Percentiles rank a stretch among this genome's conserved stretches.
Evolutionary conservation across 2,888 invertebrate species (phyloP).

Genomic region (Malthinus flaveolus): DNA sequence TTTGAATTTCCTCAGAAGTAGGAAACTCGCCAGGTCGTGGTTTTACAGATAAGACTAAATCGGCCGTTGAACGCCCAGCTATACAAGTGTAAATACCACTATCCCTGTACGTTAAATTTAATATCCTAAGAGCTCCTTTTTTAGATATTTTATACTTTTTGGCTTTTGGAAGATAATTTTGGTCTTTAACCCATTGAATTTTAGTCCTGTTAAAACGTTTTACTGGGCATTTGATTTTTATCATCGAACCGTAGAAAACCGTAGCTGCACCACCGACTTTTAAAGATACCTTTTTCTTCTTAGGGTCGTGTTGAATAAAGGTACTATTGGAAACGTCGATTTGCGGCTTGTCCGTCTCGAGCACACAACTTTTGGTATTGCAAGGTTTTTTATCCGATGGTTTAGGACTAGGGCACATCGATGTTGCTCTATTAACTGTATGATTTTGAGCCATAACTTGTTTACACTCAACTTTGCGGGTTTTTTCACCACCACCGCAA

Average conservation of each 20-base stretch:
- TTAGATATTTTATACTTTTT: constrained; percentile 87
- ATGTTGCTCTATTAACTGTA: constrained; percentile 75
- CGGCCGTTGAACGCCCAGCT: constrained; percentile 80
- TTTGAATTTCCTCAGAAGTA: constrained; percentile 74
- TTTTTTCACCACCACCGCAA: constrained; percentile 92
- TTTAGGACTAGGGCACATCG: constrained; percentile 74
- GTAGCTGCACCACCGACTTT: constrained; percentile 90
- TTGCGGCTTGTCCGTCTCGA: constrained; percentile 71
- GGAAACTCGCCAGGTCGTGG: constrained; percentile 77
- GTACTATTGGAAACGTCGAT: constrained; percentile 80
- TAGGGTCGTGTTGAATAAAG: constrained; percentile 82
- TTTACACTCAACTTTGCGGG: constrained; percentile 83
- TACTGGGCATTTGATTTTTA: constrained; percentile 93
- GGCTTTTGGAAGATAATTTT: constrained; percentile 73
- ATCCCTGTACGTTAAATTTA: constrained; percentile 78
- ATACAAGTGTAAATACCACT: constrained; percentile 86
- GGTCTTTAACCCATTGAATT: constrained; percentile 89
- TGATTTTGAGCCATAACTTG: constrained; percentile 94
- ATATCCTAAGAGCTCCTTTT: constrained; percentile 87
- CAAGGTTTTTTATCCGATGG: constrained; percentile 82
- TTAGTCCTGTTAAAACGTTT: constrained; percentile 81
- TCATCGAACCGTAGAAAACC: constrained; percentile 86
- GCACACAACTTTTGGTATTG: constrained; percentile 78
- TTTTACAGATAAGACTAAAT: constrained; percentile 78
- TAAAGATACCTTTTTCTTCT: constrained; percentile 78